Evolutionary conservation across 1,140 invertebrate genomes (phyloP).

Genomic region (Aphaenogaster floridana): DNA sequence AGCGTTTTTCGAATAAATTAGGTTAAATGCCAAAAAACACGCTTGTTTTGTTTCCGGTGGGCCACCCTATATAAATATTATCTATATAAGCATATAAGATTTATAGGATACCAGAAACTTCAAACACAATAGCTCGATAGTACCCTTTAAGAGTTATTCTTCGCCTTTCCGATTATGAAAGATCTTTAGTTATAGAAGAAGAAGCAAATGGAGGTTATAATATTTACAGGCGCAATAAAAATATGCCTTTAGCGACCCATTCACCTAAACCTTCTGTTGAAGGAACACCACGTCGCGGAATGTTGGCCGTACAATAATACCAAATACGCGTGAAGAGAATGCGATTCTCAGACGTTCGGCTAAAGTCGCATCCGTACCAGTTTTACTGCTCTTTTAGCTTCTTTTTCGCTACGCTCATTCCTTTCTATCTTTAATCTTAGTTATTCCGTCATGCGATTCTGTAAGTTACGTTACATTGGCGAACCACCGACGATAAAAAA

Average conservation of each 20-base stretch:
- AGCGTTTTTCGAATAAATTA: no score
- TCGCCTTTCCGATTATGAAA: slow-evolving; percentile 41
- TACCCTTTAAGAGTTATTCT: slow-evolving; percentile 20
- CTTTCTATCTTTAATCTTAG: slow-evolving; percentile 4
- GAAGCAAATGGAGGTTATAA: slow-evolving; percentile 37
- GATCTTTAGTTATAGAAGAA: slow-evolving; percentile 43
- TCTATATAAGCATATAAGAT: not conserved
- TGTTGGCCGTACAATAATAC: slow-evolving; percentile 37
- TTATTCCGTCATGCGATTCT: slow-evolving; percentile 25
- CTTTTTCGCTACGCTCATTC: slow-evolving; percentile 38
- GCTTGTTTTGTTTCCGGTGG: no score
- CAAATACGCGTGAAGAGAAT: slow-evolving; percentile 33
- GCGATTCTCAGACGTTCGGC: slow-evolving; percentile 47
- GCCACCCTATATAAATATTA: slow-evolving; percentile 27
- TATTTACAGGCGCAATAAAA: slow-evolving; percentile 72
- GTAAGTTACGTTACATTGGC: not conserved
- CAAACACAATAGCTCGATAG: not conserved
- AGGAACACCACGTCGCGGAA: slow-evolving; percentile 55
- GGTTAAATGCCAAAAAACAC: no score
- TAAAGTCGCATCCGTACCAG: slow-evolving; percentile 1
- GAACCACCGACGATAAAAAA: not conserved
- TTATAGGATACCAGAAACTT: not conserved
- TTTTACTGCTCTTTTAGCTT: slow-evolving; percentile 73
- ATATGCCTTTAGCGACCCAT: slow-evolving; percentile 60
- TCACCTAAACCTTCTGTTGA: slow-evolving; percentile 67